Base-by-base conservation (phyloP, 2,888 invertebrate species). In the Hirtodrosophila confusa region DNA sequence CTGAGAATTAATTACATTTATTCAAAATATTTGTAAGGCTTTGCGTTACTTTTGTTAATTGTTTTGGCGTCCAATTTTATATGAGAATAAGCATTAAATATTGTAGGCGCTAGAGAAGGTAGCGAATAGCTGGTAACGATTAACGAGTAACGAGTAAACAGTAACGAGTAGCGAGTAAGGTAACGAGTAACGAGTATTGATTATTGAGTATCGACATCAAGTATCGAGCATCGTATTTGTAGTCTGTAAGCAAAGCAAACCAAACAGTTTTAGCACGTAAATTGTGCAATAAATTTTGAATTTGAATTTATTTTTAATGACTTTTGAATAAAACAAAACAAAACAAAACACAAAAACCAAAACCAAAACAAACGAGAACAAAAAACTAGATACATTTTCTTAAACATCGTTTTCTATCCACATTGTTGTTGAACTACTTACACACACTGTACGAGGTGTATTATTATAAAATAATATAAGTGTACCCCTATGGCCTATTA, bases 51-150 rank as follows among this genome's bases (percentile, higher is more conserved):
- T 84, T 80, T 66, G 67, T 83, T 83, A 62, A 75, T 78, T 82
- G 64, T 75, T 80, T 82, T 82, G 75, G 83, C 82, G 83, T 83
- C 86, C 86, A 83, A 86, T 80, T 86, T 83, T 84, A 83, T 78
- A 86, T 71, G 69, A 69, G 54, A 54, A 65, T 63, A 82, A 69
- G 62, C 61, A 84, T 62, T 57, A 67, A 51, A 60, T 66, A 66
- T 29, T 44, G 17, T 54, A 62, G 55, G 39, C 27, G 55, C 55
- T 50, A 65, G 55, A 37, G 24, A 39, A 45, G 35, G 24, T 17
- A 17, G 17, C 17, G 17, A 17, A 10, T 61, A 61, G 41, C 31
- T 11, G 3, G 43, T 69, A 63, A 27, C 31, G 24, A 56, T 39
- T 61, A 61, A 35, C 31, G 29, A 56, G 45, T 61, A 61, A 35